A percentile compares a stretch with the other conserved stretches of the same genome.
phyloP scores from a whole-genome alignment of 1,140 invertebrate genomes.

The Apis dorsata region DNA sequence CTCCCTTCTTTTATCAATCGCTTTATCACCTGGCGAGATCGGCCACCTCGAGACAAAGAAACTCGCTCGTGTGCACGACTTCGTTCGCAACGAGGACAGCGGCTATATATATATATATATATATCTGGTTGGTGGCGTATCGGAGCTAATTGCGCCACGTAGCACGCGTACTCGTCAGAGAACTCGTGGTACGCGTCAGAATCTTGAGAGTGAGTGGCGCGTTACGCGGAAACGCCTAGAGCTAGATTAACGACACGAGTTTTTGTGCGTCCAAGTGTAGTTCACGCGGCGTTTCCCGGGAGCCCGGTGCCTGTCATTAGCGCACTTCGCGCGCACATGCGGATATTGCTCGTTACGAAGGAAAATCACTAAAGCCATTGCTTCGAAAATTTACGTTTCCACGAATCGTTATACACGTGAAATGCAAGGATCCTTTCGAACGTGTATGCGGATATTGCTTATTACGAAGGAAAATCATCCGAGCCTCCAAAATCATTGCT shows the following conservation, averaged over 20 bases:
- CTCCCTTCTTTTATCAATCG: neutral
- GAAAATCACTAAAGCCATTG: too few relatives aligned
- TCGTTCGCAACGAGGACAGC: neutral
- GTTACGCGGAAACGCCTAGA: slow-evolving; percentile 1
- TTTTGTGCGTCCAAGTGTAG: neutral
- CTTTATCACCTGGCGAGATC: slow-evolving; percentile 16
- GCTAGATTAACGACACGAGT: neutral
- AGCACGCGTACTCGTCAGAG: neutral
- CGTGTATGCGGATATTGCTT: too few relatives aligned
- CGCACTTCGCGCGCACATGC: neutral
- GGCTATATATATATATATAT: neutral
- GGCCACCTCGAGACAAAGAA: neutral
- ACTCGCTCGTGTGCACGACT: neutral
- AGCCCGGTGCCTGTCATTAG: neutral
- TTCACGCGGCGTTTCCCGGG: neutral
- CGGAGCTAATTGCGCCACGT: slow-evolving; percentile 26
- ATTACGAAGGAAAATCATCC: too few relatives aligned
- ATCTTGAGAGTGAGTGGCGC: slow-evolving; percentile 4
- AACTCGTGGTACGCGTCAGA: neutral
- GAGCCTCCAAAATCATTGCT: too few relatives aligned
- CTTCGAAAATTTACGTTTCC: too few relatives aligned
- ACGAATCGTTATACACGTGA: too few relatives aligned
- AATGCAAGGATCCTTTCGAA: too few relatives aligned
- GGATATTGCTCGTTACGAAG: too few relatives aligned
- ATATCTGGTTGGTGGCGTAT: neutral